Base-by-base conservation (phyloP, 2,888 invertebrate species). In the Cephus spinipes region DNA sequence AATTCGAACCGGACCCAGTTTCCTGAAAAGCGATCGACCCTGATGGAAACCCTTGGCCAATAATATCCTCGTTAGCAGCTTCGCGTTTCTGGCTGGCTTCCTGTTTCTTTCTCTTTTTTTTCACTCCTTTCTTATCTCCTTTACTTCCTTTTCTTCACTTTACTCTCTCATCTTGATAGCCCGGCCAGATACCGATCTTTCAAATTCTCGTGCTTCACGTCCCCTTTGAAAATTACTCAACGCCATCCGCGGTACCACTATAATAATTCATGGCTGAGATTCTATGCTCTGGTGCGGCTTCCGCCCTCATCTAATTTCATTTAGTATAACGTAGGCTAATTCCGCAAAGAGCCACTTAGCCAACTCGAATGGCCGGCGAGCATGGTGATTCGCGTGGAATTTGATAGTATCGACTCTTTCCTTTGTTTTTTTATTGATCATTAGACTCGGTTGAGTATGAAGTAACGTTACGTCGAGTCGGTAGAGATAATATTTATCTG, bases 91-190 rank as follows among this genome's bases (percentile, higher is more conserved):
- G 34, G 36, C 76, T 71, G 79, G 55, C 76, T 76, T 76, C 73
- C 76, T 15, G 68, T 74, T 73, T 36, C 74, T 74, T 68, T 71
- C 34, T 74, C 40, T 36, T 11, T 73, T 69, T 33, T 73, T 79
- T 36, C 31, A 69, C 35, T 40, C n/a, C 73, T 40, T 79, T 71
- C 77, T 55, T 68, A 40, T 68, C 69, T 32, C 36, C 34, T 74
- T 76, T n/a, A 71, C 73, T 69, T 74, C 73, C 35, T 33, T 69
- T 69, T 33, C 69, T 33, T 40, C 55, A n/a, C 76, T 33, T 33
- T 32, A 31, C 36, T 76, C 69, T n/a, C 69, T 36, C 33, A 73
- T 40, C 33, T 75, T 74, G 79, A 73, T 73, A 74, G 69, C 69
- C 33, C 31, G 35, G 55, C 2, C 55, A 55, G 55, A 55, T 55